phyloP scores from a whole-genome alignment of 1,140 invertebrate species.

The Myzus persicae region DNA sequence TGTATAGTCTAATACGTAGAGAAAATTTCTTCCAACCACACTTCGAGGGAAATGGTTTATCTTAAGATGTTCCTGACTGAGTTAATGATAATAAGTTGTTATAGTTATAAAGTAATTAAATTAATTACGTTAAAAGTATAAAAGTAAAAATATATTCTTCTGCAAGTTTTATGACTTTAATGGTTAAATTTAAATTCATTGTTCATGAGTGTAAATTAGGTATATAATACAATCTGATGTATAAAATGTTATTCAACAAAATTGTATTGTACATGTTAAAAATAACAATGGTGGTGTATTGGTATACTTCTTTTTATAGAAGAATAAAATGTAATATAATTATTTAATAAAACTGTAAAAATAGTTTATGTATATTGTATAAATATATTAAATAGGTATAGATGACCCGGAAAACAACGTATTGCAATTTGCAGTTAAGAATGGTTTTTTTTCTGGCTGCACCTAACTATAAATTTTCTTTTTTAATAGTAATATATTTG shows the following conservation, averaged over 20 bases:
- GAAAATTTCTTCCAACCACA: too few species aligned
- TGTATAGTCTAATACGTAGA: too few species aligned
- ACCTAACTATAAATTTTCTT: too few species aligned
- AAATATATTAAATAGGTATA: too few species aligned
- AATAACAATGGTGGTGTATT: too few species aligned
- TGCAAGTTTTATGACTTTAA: background rate
- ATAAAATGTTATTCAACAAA: background rate
- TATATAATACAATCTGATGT: background rate
- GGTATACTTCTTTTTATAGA: background rate
- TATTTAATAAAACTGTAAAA: background rate
- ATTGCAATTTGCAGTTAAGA: too few species aligned
- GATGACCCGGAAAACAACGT: too few species aligned
- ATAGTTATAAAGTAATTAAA: background rate
- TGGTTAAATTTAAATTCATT: background rate
- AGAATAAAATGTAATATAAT: background rate
- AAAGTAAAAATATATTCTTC: background rate
- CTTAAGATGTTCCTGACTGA: background rate
- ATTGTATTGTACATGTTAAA: too few species aligned
- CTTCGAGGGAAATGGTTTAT: background rate
- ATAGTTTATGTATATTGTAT: too few species aligned
- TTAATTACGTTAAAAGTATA: slow-evolving; percentile 4
- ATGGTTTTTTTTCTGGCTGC: background rate
- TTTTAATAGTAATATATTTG: too few species aligned
- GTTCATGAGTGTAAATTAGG: background rate
- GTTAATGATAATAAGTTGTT: background rate